Conservation (phyloP, 2,797 vertebrate genomes). For the Microcaecilia unicolor region DNA sequence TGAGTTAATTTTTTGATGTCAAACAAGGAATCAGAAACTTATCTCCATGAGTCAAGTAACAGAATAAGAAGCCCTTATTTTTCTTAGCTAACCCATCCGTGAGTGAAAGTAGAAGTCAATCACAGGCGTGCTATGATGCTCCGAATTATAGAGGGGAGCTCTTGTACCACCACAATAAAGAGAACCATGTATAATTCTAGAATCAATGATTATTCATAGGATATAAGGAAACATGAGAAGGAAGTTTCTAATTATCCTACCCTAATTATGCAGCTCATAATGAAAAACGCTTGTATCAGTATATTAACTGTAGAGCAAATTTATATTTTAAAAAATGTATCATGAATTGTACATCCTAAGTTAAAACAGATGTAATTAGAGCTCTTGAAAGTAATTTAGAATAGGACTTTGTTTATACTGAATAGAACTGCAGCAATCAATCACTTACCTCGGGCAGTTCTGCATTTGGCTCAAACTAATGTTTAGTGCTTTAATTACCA, state of each 20-base stretch:
- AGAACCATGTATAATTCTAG: no score
- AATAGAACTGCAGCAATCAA: constrained; percentile 34
- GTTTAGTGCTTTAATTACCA: constrained; percentile 37
- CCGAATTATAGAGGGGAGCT: no score
- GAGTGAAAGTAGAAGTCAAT: no score
- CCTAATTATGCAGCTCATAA: constrained; percentile 46
- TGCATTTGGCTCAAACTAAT: constrained; percentile 27
- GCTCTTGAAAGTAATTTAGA: constrained; percentile 39
- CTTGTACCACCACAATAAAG: no score
- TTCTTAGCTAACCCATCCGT: no score
- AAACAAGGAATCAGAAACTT: no score
- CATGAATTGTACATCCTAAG: constrained; percentile 36
- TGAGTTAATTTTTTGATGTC: no score
- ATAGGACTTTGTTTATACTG: constrained; percentile 36
- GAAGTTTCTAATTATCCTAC: constrained; percentile 44
- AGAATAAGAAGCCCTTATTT: no score
- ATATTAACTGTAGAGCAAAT: constrained; percentile 47
- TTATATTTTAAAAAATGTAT: constrained; percentile 37
- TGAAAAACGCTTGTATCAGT: constrained; percentile 59
- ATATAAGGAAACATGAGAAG: no score
- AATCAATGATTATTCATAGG: no score
- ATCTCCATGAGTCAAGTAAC: no score
- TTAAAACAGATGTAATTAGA: constrained; percentile 43
- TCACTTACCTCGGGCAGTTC: constrained; percentile 30
- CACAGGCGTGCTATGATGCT: no score